Evolutionary conservation across 1,140 invertebrate species (phyloP).

Genomic region (Cryptotermes secundus): DNA sequence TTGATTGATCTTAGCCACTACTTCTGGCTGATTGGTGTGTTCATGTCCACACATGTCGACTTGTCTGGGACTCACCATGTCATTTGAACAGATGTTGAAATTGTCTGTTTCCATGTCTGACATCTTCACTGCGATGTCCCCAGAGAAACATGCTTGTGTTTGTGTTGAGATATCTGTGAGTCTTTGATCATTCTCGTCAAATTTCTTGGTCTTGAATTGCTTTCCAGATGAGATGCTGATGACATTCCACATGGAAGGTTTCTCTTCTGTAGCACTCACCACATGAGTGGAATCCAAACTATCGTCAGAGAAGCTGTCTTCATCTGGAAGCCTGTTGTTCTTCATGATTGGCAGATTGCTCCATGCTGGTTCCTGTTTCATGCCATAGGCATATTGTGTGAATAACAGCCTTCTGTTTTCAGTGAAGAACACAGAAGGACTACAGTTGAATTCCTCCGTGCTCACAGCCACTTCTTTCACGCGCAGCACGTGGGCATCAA

Average conservation of each 20-base stretch:
- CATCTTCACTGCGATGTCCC: neutral
- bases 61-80: neutral
- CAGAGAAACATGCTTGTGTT: neutral
- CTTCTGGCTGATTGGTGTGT: neutral
- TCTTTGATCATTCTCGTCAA: neutral
- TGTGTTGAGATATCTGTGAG: neutral
- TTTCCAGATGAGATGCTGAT: slow-evolving; percentile 18
- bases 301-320: slow-evolving; percentile 24
- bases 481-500: neutral
- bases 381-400: neutral
- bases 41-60: neutral
- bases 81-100: neutral
- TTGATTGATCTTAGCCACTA: neutral
- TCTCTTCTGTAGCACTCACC: neutral
- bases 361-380: neutral
- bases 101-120: neutral
- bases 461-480: slow-evolving; percentile 28
- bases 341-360: neutral
- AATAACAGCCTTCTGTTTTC: neutral
- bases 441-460: neutral
- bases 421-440: neutral
- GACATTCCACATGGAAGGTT: neutral
- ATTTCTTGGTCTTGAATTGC: neutral
- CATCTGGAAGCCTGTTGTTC: neutral
- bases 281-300: slow-evolving; percentile 15